phyloP scores from a whole-genome alignment of 2,797 vertebrate species.

The Ctenopoma multispine region DNA sequence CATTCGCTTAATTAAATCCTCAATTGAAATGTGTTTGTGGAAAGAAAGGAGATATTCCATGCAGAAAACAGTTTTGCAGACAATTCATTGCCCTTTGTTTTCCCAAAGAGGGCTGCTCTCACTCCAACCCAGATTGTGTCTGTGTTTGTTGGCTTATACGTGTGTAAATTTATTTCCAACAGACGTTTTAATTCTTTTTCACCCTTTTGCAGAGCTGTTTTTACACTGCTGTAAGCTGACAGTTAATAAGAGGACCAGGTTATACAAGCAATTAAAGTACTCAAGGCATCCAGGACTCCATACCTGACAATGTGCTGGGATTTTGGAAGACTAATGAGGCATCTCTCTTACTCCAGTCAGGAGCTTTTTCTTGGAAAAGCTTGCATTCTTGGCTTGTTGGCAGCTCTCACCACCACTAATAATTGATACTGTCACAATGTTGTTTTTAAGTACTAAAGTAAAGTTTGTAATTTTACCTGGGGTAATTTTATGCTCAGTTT shows the following conservation, averaged over 20 bases:
- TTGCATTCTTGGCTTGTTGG: slow-evolving; percentile 44
- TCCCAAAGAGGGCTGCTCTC: slow-evolving; percentile 52
- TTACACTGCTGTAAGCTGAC: slow-evolving; percentile 58
- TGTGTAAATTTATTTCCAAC: slow-evolving; percentile 60
- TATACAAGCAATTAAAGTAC: slow-evolving; percentile 57
- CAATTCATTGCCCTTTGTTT: slow-evolving; percentile 67
- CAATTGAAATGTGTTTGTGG: slow-evolving; percentile 74
- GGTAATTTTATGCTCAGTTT: slow-evolving; percentile 19
- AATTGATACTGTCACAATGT: slow-evolving; percentile 43
- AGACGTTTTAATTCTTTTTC: slow-evolving; percentile 43
- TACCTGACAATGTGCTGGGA: slow-evolving; percentile 44
- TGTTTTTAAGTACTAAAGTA: slow-evolving; percentile 28
- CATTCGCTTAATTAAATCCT: slow-evolving; percentile 78
- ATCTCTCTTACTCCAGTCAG: slow-evolving; percentile 36
- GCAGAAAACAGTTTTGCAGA: slow-evolving; percentile 64
- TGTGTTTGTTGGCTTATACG: slow-evolving; percentile 69
- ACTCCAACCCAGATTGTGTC: slow-evolving; percentile 60
- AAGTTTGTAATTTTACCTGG: slow-evolving; percentile 29
- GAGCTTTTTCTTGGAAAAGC: slow-evolving; percentile 43
- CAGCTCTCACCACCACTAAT: slow-evolving; percentile 49
- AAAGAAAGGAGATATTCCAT: slow-evolving; percentile 74
- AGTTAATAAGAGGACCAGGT: slow-evolving; percentile 58
- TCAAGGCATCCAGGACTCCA: slow-evolving; percentile 44
- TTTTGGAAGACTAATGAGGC: slow-evolving; percentile 57
- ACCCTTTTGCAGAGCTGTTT: slow-evolving; percentile 39